Base-by-base conservation (phyloP, 2,888 invertebrate genomes). In the Agriotes lineatus region DNA sequence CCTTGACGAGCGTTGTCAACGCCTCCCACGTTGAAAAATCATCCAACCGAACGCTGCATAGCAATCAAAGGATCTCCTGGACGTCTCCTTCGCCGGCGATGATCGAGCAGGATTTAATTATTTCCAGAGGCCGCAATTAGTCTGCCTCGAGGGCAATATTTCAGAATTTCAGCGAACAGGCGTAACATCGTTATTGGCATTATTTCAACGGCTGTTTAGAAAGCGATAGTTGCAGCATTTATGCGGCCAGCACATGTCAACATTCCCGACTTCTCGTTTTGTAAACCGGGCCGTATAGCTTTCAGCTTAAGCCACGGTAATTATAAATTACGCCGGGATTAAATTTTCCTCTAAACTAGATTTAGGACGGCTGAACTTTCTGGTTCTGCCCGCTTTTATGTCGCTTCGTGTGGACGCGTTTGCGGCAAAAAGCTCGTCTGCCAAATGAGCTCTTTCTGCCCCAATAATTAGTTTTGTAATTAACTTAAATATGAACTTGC, bases 221-320 rank as follows among this genome's bases (percentile, higher is more conserved):
- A 70, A 69, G 65, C 67, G 45, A 66, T 73, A 63, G 50, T 42
- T 16, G 42, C 35, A 45, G 66, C 67, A 62, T 69, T 72, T 69
- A 67, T 52, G 52, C 54, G 25, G 57, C 68, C 58, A 62, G 67
- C 30, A 70, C 59, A 68, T 75, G 73, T 76, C 75, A 73, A 70
- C 77, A 66, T 67, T 54, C 14, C 16, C 6, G 22, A 37, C 61
- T 75, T 69, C 56, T 77, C 74, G 69, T 75, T 76, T 76, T 77
- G 72, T 74, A 76, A 75, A 75, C 76, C 63, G 58, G 57, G 62
- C 67, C 73, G 68, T 77, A 77, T 77, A 76, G 61, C 77, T 77
- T 74, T 77, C 77, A 77, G 58, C 74, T 70, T 50, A 58, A 70
- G 66, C 66, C 66, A 30, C 52, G 33, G 69, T 69, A 75, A 76